A percentile compares a stretch with the other conserved stretches of the same genome.
phyloP scores from a whole-genome alignment of 2,113 vertebrate genomes.

The Phalacrocorax pelagicus region DNA sequence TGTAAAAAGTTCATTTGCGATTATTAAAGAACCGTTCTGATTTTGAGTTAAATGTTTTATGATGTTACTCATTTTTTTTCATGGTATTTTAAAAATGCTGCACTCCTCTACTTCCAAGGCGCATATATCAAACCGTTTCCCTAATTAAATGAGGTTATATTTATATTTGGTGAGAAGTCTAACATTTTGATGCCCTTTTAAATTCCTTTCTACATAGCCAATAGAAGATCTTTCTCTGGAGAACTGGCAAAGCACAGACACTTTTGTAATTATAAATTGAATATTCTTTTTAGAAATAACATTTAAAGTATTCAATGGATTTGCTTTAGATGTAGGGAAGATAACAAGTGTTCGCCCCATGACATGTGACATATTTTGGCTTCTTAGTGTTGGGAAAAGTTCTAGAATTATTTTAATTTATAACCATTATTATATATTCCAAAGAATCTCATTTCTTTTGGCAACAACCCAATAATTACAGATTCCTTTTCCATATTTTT shows the following conservation, averaged over 20 bases:
- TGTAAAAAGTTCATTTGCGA: constrained; percentile 57
- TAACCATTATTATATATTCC: not conserved
- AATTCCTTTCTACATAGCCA: constrained; percentile 58
- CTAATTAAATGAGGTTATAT: constrained; percentile 48
- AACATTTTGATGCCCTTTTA: constrained; percentile 68
- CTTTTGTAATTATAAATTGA: not conserved
- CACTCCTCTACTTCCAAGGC: not conserved
- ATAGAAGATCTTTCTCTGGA: not conserved
- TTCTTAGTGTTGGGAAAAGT: not conserved
- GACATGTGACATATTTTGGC: not conserved
- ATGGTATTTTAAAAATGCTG: not conserved
- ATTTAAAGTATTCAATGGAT: not conserved
- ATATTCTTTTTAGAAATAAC: constrained; percentile 20
- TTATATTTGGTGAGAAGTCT: constrained; percentile 56
- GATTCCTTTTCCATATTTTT: not conserved
- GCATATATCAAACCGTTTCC: not conserved
- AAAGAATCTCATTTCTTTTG: constrained; percentile 5
- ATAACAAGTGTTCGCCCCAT: not conserved
- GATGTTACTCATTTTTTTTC: constrained; percentile 17
- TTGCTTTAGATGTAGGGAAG: not conserved
- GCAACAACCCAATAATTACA: not conserved
- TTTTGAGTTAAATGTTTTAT: constrained; percentile 68
- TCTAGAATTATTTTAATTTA: not conserved
- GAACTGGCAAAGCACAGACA: not conserved
- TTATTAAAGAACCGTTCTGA: constrained; percentile 71